Conservation (phyloP, 2,113 vertebrate species). For the Eulemur rufifrons region DNA sequence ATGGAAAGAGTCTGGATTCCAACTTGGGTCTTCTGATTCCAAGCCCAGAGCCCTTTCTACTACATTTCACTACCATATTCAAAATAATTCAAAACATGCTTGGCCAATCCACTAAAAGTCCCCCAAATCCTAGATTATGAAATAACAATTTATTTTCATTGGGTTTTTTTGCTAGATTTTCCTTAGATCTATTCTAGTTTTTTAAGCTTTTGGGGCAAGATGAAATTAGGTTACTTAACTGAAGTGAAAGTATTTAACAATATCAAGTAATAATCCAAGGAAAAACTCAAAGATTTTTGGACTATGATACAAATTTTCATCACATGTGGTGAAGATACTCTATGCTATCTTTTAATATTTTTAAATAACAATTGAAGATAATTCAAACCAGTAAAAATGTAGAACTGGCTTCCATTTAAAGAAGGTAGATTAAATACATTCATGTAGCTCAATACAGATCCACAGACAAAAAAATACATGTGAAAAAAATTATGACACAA, state of each 20-base stretch:
- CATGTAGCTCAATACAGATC: neutral
- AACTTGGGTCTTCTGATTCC: neutral
- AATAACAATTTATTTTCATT: slow-evolving; percentile 22
- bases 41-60: neutral
- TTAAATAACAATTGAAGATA: neutral
- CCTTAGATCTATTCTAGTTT: neutral
- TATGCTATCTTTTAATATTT: neutral
- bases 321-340: neutral
- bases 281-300: neutral
- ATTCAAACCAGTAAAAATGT: neutral
- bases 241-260: slow-evolving; percentile 3
- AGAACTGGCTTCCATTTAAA: neutral
- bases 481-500: neutral
- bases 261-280: neutral
- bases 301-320: neutral
- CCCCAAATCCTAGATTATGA: neutral
- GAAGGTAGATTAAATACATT: neutral
- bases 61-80: neutral
- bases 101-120: neutral
- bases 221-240: neutral
- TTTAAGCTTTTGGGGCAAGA: neutral
- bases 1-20: neutral
- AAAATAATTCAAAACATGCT: neutral
- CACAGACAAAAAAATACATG: neutral
- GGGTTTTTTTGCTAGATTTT: neutral